Evolutionary conservation across 1,140 invertebrate genomes (phyloP).

Genomic region (Tetragonula clypearis): DNA sequence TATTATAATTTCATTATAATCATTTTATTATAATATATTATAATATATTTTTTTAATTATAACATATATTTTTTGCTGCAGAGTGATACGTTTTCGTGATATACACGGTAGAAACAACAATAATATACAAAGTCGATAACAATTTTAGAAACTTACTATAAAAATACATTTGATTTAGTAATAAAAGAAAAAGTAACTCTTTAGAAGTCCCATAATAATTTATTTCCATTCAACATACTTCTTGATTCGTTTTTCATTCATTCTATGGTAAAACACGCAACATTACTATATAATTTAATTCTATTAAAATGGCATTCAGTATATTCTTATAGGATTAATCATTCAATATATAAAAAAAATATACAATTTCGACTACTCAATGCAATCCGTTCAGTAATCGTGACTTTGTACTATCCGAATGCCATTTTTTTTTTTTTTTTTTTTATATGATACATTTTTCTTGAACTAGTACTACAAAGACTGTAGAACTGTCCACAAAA

Average conservation of each 20-base stretch:
- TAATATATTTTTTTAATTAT: too few species aligned
- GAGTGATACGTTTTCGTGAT: slow-evolving; percentile 38
- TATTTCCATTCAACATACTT: slow-evolving; percentile 51
- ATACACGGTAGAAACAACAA: slow-evolving; percentile 7
- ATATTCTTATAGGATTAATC: slow-evolving; percentile 78
- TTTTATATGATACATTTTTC: slow-evolving; percentile 76
- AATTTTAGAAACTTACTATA: slow-evolving; percentile 37
- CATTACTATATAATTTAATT: slow-evolving; percentile 75
- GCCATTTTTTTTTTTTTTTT: slow-evolving; percentile 76
- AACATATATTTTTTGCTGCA: neutral
- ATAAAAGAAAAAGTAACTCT: slow-evolving; percentile 53
- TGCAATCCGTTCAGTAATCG: slow-evolving; percentile 77
- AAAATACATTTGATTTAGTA: slow-evolving; percentile 41
- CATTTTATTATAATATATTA: too few species aligned
- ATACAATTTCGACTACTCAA: slow-evolving; percentile 82
- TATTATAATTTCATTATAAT: too few species aligned
- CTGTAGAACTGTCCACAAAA: slow-evolving; percentile 70
- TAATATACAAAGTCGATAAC: slow-evolving; percentile 40
- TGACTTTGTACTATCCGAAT: slow-evolving; percentile 82
- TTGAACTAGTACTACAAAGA: slow-evolving; percentile 71
- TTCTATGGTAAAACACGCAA: slow-evolving; percentile 76
- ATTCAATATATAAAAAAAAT: slow-evolving; percentile 82
- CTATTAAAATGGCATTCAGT: slow-evolving; percentile 82
- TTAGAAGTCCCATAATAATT: slow-evolving; percentile 78
- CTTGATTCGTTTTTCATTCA: slow-evolving; percentile 59